Evolutionary conservation across 2,888 invertebrate species (phyloP).

Genomic region (Watsonalla binaria): DNA sequence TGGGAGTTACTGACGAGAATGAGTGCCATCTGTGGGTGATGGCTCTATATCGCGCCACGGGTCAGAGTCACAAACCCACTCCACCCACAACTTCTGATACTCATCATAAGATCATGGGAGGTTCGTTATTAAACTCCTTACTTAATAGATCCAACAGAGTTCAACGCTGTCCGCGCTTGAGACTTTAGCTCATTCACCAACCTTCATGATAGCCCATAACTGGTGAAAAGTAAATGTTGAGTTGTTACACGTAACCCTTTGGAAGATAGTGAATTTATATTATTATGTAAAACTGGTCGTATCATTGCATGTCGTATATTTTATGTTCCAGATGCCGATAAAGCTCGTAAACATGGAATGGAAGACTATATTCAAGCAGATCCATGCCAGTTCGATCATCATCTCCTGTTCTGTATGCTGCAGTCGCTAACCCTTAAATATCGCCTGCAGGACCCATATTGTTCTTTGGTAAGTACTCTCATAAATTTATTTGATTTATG

Average conservation of each 20-base stretch:
- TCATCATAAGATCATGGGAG: conserved; percentile 90
- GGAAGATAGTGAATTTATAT: too few relatives aligned
- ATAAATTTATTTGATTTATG: not conserved
- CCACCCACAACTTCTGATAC: conserved; percentile 90
- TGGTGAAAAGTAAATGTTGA: too few relatives aligned
- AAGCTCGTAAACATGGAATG: conserved; percentile 99
- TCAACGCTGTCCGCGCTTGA: too few relatives aligned
- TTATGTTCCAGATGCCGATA: conserved; percentile 86
- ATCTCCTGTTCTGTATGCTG: conserved; percentile 92
- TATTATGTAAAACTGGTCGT: too few relatives aligned
- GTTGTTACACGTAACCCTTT: too few relatives aligned
- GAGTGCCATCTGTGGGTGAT: conserved; percentile 99
- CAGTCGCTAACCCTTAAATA: conserved; percentile 97
- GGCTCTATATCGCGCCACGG: conserved; percentile 99
- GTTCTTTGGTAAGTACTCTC: conserved; percentile 88
- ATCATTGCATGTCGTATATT: too few relatives aligned
- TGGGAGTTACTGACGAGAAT: conserved; percentile 97
- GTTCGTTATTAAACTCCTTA: conserved; percentile 61
- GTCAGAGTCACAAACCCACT: conserved; percentile 99
- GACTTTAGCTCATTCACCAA: too few relatives aligned
- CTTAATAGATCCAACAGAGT: too few relatives aligned
- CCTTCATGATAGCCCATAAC: too few relatives aligned
- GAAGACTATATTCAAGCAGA: conserved; percentile 99
- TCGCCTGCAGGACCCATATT: conserved; percentile 98
- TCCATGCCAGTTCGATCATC: conserved; percentile 98